Conservation (phyloP, 2,888 invertebrate species). For the Caenorhabditis macrosperma region DNA sequence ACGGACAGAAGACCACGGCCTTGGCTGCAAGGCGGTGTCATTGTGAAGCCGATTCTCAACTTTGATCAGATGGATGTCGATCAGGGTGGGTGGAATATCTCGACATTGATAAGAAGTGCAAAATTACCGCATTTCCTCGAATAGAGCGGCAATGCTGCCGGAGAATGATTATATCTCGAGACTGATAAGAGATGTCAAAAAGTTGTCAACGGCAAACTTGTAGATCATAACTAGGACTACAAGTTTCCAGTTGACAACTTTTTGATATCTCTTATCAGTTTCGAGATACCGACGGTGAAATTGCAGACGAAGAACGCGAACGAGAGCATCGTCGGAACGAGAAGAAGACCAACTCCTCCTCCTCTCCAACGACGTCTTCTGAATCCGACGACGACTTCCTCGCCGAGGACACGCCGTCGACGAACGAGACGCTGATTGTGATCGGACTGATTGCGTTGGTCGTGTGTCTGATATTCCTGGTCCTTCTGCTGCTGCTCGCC, state of each 20-base stretch:
- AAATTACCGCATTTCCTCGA: background rate
- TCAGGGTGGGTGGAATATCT: conserved; percentile 26
- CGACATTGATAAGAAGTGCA: no score
- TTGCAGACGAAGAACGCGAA: conserved; percentile 52
- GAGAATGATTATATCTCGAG: no score
- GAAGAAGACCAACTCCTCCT: background rate
- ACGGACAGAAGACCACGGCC: conserved; percentile 16
- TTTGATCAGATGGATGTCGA: conserved; percentile 59
- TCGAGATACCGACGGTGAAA: background rate
- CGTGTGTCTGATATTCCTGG: conserved; percentile 37
- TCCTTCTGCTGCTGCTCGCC: conserved; percentile 40
- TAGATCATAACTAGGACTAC: no score
- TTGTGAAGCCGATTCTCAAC: conserved; percentile 60
- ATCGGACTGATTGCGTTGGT: conserved; percentile 41
- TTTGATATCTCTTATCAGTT: background rate
- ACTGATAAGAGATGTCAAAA: no score
- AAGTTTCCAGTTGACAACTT: background rate
- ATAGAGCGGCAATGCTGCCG: no score
- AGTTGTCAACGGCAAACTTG: no score
- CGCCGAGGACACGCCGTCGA: conserved; percentile 7
- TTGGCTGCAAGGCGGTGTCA: conserved; percentile 56
- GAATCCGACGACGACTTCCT: conserved; percentile 24
- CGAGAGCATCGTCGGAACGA: conserved; percentile 19
- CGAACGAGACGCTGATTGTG: conserved; percentile 35
- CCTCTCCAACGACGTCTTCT: conserved; percentile 12